A percentile compares a stretch with the other conserved stretches of the same genome.
phyloP scores from a whole-genome alignment of 1,140 invertebrate genomes.

The Brachionus koreanus region DNA sequence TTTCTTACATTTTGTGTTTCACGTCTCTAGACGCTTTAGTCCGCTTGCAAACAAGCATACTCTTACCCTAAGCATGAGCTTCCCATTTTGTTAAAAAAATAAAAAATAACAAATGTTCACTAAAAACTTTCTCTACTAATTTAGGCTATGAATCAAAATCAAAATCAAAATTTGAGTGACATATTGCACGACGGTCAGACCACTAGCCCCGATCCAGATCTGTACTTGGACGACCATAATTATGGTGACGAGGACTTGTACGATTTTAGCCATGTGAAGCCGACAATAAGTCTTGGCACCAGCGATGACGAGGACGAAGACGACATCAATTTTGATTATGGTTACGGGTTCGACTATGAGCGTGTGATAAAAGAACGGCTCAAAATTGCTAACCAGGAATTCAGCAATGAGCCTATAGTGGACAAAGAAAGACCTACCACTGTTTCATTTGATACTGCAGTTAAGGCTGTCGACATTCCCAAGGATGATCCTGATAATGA shows the following conservation, averaged over 20 bases:
- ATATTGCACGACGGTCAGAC: not conserved
- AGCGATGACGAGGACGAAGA: constrained; percentile 11
- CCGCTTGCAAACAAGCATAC: not conserved
- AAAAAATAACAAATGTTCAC: not conserved
- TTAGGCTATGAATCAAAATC: constrained; percentile 11
- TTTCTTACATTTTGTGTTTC: not conserved
- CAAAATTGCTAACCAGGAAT: constrained; percentile 32
- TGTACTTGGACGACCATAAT: not conserved
- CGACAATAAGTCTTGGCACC: not conserved
- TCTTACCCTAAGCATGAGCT: not conserved
- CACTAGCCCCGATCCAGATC: not conserved
- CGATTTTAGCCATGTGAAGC: constrained; percentile 21
- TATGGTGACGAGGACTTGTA: constrained; percentile 9
- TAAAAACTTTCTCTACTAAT: not conserved
- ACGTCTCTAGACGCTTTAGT: not conserved
- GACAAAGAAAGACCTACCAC: not conserved
- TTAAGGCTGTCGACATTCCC: constrained; percentile 26
- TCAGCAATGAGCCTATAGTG: not conserved
- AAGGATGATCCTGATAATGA: not conserved
- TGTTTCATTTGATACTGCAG: constrained; percentile 5
- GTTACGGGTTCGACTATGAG: constrained; percentile 29
- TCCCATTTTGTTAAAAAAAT: no score
- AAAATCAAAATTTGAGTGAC: not conserved
- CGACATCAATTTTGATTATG: constrained; percentile 38
- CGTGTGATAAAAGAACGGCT: constrained; percentile 27